A percentile compares a stretch with the other conserved stretches of the same genome.
Conservation (phyloP, 2,888 invertebrate species). For the Drosophila lacicola region DNA sequence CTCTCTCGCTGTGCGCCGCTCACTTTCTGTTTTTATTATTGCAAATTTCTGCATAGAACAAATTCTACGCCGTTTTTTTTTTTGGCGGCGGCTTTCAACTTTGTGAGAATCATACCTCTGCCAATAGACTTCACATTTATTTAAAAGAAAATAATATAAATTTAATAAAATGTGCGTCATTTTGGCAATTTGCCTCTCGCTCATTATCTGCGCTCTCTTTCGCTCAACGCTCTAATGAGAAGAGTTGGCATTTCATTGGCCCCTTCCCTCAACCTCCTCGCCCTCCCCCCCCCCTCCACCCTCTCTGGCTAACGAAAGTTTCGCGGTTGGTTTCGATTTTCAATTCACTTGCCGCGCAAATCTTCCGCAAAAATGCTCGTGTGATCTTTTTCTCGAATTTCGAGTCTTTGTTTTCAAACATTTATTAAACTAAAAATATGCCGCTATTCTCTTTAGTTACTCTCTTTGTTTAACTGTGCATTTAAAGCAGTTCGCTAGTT, state of each 20-base stretch:
- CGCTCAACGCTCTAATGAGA: slow-evolving; percentile 3
- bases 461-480: too few species aligned
- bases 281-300: neutral
- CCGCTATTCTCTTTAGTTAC: too few species aligned
- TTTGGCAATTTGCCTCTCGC: neutral
- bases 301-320: neutral
- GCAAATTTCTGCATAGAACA: slow-evolving; percentile 27
- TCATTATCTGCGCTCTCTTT: neutral
- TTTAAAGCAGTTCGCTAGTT: too few species aligned
- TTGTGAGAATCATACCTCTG: neutral
- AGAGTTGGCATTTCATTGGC: slow-evolving; percentile 5
- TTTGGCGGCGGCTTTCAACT: slow-evolving; percentile 31
- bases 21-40: slow-evolving; percentile 24
- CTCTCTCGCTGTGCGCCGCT: neutral
- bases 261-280: neutral
- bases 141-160: neutral
- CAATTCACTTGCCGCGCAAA: too few species aligned
- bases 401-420: too few species aligned
- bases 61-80: slow-evolving; percentile 7
- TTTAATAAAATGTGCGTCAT: slow-evolving; percentile 6
- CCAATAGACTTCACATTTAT: neutral
- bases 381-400: too few species aligned
- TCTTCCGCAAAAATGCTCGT: too few species aligned
- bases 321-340: too few species aligned
- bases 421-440: too few species aligned